phyloP scores from a whole-genome alignment of 2,113 vertebrate genomes.

The Ceyx melanurus region DNA sequence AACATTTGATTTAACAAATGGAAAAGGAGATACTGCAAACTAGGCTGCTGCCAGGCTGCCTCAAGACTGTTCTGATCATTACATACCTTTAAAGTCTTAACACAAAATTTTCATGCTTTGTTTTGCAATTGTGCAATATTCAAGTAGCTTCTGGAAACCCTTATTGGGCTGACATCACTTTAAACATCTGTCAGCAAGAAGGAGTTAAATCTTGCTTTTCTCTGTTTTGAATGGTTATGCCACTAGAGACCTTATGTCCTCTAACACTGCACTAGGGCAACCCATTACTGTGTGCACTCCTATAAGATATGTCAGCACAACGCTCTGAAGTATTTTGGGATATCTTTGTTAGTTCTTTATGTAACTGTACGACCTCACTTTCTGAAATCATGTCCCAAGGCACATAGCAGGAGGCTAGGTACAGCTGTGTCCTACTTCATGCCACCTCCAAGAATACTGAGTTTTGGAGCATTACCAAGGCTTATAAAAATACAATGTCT shows the following conservation, averaged over 20 bases:
- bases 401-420: neutral
- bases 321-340: conserved; percentile 22
- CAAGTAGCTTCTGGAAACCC: neutral
- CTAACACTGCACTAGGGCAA: neutral
- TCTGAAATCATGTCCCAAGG: conserved; percentile 36
- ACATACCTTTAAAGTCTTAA: neutral
- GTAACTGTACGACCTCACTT: neutral
- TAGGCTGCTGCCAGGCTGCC: neutral
- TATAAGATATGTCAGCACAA: neutral
- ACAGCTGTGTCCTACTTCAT: conserved; percentile 36
- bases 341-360: conserved; percentile 31
- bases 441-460: neutral
- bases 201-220: neutral
- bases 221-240: neutral
- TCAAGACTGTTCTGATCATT: neutral
- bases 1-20: neutral
- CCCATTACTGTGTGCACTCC: neutral
- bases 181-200: neutral
- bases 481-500: neutral
- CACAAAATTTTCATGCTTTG: neutral
- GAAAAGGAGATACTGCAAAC: neutral
- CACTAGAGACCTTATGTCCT: neutral
- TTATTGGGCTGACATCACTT: neutral
- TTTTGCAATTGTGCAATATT: neutral
- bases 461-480: neutral